Evolutionary conservation across 2,888 invertebrate genomes (phyloP), one percentile per base, ranked within the genome.

Genomic region (Esperia sulphurella): DNA sequence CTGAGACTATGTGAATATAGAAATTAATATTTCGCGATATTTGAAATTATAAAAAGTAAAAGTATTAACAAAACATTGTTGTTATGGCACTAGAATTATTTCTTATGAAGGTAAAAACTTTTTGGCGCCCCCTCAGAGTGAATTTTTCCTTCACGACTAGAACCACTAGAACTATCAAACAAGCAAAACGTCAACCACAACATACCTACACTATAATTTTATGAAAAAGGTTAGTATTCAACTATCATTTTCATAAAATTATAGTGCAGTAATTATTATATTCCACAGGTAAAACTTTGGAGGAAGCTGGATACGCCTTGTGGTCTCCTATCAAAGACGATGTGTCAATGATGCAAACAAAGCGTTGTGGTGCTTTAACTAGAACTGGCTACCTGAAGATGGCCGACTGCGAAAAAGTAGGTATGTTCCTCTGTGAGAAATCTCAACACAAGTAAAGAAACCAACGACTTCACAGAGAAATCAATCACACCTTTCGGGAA

Each of bases 391-490:
- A 71, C 42, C 65, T 75, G 1, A 50, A 66, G 46, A 61, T 71
- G 48, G 10, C 37, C 59, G 63, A 46, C 30, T 79, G 77, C 43
- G 63, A 71, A 1, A 49, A 51, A 6, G 73, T 73, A 5, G 75
- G 73, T 0, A 79, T 79, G 79, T 77, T 68, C 39, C 53, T 77
- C 1, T 77, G 79, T 55, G 74, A 79, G 61, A 75, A 55, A 57
- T 21, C 21, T 5, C 21, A 65, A 63, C 31, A 38, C 13, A 10
- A 54, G 46, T 29, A 12, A 37, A 37, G 10, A 21, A 21, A 21
- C 5, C 21, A 21, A 21, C 21, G 5, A 21, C 21, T 21, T 5
- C 5, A 5, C 21, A 21, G 21, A 21, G 5, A 3, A 21, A 21
- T 21, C 5, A 21, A 21, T 21, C 5, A 2, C 21, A 5, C 21